A percentile compares a stretch with the other conserved stretches of the same genome.
Evolutionary conservation across 2,113 vertebrate species (phyloP).

Genomic region (Pardalotus punctatus): DNA sequence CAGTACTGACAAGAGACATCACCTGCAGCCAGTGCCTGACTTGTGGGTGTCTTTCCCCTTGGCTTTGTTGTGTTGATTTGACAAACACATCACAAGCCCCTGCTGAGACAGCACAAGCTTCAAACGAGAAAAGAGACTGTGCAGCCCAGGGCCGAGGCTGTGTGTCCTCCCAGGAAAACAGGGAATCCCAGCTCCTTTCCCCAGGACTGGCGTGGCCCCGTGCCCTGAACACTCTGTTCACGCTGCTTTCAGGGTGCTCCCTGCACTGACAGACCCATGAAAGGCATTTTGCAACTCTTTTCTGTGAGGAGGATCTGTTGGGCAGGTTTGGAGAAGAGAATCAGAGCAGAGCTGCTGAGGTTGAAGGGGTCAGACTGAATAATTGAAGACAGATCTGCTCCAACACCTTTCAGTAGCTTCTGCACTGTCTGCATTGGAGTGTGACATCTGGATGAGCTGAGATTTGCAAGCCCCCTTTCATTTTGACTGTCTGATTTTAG

Average conservation of each 20-base stretch:
- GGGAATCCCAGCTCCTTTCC: not conserved
- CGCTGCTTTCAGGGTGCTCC: not conserved
- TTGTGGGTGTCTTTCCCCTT: not conserved
- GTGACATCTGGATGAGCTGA: not conserved
- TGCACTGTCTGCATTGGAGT: not conserved
- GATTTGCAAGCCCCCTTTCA: not conserved
- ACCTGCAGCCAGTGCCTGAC: not conserved
- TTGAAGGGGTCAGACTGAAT: not conserved
- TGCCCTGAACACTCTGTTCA: not conserved
- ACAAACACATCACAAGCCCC: not conserved
- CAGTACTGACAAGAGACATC: not conserved
- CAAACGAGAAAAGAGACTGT: accelerated
- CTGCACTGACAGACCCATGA: not conserved
- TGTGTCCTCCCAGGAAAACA: not conserved
- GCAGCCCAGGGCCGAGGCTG: not conserved
- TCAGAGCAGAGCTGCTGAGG: not conserved
- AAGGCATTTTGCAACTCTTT: not conserved
- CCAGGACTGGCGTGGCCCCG: not conserved
- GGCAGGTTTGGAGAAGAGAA: not conserved
- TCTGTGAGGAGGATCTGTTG: not conserved
- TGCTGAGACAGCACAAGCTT: not conserved
- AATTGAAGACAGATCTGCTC: not conserved
- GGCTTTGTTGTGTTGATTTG: not conserved
- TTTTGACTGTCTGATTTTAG: not conserved
- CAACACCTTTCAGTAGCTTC: not conserved